phyloP scores from a whole-genome alignment of 2,888 invertebrate species.

The Epinotia ramella region DNA sequence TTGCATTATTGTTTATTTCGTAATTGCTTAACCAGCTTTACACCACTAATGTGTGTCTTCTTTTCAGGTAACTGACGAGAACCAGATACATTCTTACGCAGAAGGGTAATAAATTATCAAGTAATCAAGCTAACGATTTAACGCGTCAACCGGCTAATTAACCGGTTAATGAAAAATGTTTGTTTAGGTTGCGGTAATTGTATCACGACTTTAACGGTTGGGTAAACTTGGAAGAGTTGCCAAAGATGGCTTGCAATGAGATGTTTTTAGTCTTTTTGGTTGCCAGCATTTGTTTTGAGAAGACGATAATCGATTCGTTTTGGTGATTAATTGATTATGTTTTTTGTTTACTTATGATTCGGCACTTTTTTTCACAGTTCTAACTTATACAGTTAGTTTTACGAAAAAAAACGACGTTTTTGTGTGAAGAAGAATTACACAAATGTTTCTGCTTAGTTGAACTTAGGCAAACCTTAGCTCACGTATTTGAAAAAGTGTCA shows the following conservation, averaged over 20 bases:
- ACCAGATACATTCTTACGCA: constrained; percentile 12
- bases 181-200: constrained; percentile 19
- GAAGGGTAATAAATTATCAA: constrained; percentile 16
- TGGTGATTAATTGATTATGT: constrained; percentile 13
- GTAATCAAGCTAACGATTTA: constrained; percentile 6
- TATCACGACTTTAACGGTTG: constrained; percentile 20
- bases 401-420: neutral
- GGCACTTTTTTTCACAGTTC: neutral
- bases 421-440: neutral
- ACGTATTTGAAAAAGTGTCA: constrained; percentile 1
- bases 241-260: constrained; percentile 29
- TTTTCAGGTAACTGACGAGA: constrained; percentile 34
- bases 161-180: constrained; percentile 3
- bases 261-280: constrained; percentile 16
- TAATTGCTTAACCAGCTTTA: neutral
- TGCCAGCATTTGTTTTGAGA: constrained; percentile 12
- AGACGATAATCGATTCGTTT: constrained; percentile 29
- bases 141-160: constrained; percentile 13
- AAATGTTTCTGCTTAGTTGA: constrained; percentile 24
- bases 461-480: neutral
- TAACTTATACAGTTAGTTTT: neutral
- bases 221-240: constrained; percentile 27
- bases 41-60: constrained; percentile 14
- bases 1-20: constrained; percentile 12
- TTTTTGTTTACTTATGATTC: constrained; percentile 14